Conservation (phyloP, 2,113 vertebrate species). For the Sitta europaea region DNA sequence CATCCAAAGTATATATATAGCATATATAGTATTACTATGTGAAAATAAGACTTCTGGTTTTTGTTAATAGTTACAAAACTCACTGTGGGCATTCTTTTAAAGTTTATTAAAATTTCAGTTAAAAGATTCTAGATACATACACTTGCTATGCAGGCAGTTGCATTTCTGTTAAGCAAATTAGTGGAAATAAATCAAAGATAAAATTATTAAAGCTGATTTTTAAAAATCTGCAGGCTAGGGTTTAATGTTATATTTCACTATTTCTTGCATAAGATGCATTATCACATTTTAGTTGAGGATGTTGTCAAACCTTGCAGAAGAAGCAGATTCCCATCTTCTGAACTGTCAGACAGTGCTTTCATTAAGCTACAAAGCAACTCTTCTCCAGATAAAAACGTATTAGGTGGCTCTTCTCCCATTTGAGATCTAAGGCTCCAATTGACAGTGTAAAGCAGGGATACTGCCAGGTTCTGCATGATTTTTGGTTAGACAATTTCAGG, state of each 20-base stretch:
- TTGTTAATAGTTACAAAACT: not conserved
- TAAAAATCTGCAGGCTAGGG: not conserved
- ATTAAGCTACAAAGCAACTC: slow-evolving; percentile 30
- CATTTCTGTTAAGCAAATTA: slow-evolving; percentile 6
- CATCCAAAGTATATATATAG: not conserved
- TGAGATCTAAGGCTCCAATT: slow-evolving; percentile 27
- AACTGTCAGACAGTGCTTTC: slow-evolving; percentile 47
- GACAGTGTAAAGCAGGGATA: slow-evolving; percentile 25
- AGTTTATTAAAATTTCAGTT: not conserved
- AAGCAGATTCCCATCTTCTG: not conserved
- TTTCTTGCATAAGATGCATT: not conserved
- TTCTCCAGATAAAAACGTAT: not conserved
- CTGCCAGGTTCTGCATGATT: not conserved
- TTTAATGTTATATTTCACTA: not conserved
- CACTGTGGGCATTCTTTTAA: not conserved
- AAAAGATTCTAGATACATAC: not conserved
- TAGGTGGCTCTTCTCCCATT: not conserved
- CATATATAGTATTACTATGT: not conserved
- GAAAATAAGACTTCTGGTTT: not conserved
- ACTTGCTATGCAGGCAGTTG: not conserved
- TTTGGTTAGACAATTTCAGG: not conserved
- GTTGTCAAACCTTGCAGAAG: slow-evolving; percentile 37
- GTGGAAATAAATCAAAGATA: not conserved
- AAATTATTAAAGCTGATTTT: not conserved
- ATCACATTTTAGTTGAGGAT: not conserved